Evolutionary conservation across 2,797 vertebrate species (phyloP), one percentile per base, ranked within the genome.

Genomic region (Dromococcyx pavoninus): DNA sequence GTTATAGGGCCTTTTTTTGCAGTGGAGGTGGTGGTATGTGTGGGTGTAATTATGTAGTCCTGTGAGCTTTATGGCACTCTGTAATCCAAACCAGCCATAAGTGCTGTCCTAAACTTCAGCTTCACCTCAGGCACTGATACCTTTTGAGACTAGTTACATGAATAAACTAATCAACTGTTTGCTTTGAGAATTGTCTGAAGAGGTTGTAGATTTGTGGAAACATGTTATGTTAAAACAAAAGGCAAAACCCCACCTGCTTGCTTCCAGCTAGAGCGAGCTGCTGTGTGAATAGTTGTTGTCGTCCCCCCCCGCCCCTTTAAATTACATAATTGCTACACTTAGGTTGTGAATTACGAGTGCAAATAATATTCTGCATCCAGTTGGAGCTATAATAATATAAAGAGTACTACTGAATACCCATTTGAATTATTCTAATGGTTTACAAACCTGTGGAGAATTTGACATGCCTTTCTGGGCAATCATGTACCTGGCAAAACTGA

Each of bases 291-390:
- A 86, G 73, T n/a, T 76, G 88, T 53, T 93, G 67, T 41, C 24
- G n/a, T 37, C 24, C 17, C 17, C 35, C 85, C 76, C 82, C 8
- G 4, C 39, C 37, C 87, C 44, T 91, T 94, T 89, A 95, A 97
- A 94, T 96, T 91, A 33, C 32, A 8, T 30, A 44, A 78, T 17
- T 82, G n/a, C 24, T 66, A 24, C 67, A 32, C 90, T 94, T 93
- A 88, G 84, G 88, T 67, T 95, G 82, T 91, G 65, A 77, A 91
- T 96, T 96, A 94, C 83, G 83, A 88, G 73, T 92, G 75, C 94
- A 94, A 95, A 89, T 93, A 86, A 93, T 87, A 87, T 74, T 93
- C 86, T 96, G 87, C 79, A 86, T 92, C 82, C 86, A 93, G 88
- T 91, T 95, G 94, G 96, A 96, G 91, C 66, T 64, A 25, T 53